A percentile compares a stretch with the other conserved stretches of the same genome.
phyloP scores from a whole-genome alignment of 2,113 vertebrate genomes.

The Dascyllus trimaculatus region DNA sequence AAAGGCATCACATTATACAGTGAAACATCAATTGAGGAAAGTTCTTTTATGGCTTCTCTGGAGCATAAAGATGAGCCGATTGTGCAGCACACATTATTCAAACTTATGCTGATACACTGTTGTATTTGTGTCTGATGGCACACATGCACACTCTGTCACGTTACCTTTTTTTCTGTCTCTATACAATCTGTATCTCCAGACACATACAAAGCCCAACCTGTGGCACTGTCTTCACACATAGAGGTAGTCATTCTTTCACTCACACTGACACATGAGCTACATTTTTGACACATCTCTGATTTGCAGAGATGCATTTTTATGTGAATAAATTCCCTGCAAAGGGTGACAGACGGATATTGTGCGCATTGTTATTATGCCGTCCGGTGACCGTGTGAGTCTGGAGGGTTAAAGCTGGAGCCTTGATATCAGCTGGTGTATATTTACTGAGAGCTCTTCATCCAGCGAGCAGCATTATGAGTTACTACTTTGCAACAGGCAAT shows the following conservation, averaged over 20 bases:
- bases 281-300: not conserved
- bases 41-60: slow-evolving; percentile 19
- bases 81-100: slow-evolving; percentile 27
- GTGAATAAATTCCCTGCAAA: not conserved
- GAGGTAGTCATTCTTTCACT: not conserved
- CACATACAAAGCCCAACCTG: not conserved
- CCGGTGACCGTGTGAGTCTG: not conserved
- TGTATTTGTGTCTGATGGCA: not conserved
- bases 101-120: slow-evolving; percentile 9
- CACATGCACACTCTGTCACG: not conserved
- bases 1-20: slow-evolving; percentile 27
- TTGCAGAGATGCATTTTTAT: not conserved
- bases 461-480: not conserved
- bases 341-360: not conserved
- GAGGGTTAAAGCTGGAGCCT: not conserved
- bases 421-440: not conserved
- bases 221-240: slow-evolving; percentile 1
- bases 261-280: slow-evolving; percentile 3
- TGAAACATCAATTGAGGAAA: slow-evolving; percentile 33
- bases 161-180: not conserved
- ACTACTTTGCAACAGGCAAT: slow-evolving; percentile 3
- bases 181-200: not conserved
- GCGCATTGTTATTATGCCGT: not conserved
- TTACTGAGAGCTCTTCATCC: not conserved
- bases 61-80: slow-evolving; percentile 30